Base-by-base conservation (phyloP, 1,140 invertebrate species). In the Atta cephalotes region DNA sequence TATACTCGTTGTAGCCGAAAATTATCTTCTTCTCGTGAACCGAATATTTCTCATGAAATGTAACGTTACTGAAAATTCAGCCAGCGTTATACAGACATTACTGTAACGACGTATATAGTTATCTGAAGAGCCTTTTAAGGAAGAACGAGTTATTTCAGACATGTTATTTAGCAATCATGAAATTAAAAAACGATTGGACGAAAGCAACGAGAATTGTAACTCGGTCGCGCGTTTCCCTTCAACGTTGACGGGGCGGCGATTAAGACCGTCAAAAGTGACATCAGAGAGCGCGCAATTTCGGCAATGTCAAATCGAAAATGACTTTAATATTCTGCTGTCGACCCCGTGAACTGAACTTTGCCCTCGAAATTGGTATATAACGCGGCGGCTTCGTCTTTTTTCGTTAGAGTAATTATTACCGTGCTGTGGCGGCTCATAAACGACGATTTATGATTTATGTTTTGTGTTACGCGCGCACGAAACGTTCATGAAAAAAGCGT, bases 331-430 rank as follows among this genome's bases (percentile, higher is more conserved):
- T 51, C 16, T 39, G 18, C n/a, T 28, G 28, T 18, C 31, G 85
- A 86, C 5, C 53, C 78, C 14, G 45, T 16, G 45, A 16, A 51
- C 14, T 39, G 53, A 68, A 85, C 51, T 85, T 58, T 58, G 28
- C 16, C 28, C 68, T 35, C 51, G 14, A n/a, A 16, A 16, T 12
- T 12, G n/a, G 0, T 2, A 56, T 18, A 25, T 62, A 39, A 28
- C 7, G 18, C 14, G 25, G 45, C 7, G 16, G 56, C 31, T 77
- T 63, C 45, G 10, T 56, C n/a, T 85, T 85, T n/a, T 56, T 79
- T 85, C 31, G 25, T 62, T 76, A 21, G 21, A 35, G 21, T 72
- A 63, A 84, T 84, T 84, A 84, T 82, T 74, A 62, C 14, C 21
- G 14, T 18, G 14, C 45, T 6, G 5, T 16, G 49, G 25, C 25